Conservation (phyloP, 2,888 invertebrate species). For the Seira musarum region DNA sequence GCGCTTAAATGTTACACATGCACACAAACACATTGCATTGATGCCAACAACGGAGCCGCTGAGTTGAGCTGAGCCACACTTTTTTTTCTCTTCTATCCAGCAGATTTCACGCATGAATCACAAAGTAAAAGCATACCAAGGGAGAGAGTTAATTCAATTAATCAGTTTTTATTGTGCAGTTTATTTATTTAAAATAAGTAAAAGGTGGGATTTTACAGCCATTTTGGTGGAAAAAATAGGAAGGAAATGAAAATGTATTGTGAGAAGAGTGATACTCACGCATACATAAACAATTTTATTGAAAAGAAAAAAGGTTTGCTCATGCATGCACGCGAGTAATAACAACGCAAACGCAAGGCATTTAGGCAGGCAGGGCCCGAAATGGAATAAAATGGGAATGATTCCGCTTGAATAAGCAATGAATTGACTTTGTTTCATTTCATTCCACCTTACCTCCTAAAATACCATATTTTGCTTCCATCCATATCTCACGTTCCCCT, state of each 20-base stretch:
- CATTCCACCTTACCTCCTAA: background rate
- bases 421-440: conserved; percentile 19
- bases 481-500: background rate
- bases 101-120: conserved; percentile 26
- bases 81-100: background rate
- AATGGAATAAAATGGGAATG: conserved; percentile 24
- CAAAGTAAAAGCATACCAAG: background rate
- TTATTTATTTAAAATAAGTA: conserved; percentile 28
- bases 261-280: background rate
- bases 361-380: no score
- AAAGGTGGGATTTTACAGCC: conserved; percentile 21
- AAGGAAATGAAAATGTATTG: background rate
- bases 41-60: conserved; percentile 15
- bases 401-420: conserved; percentile 29
- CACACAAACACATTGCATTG: background rate
- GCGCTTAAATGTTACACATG: conserved; percentile 25
- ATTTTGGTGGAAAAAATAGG: conserved; percentile 18
- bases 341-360: no score
- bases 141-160: conserved; percentile 42
- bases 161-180: conserved; percentile 33
- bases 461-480: no score
- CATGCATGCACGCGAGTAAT: no score
- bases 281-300: background rate
- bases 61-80: no score
- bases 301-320: background rate